Conservation (phyloP, 1,140 invertebrate genomes). For the Halesus radiatus region DNA sequence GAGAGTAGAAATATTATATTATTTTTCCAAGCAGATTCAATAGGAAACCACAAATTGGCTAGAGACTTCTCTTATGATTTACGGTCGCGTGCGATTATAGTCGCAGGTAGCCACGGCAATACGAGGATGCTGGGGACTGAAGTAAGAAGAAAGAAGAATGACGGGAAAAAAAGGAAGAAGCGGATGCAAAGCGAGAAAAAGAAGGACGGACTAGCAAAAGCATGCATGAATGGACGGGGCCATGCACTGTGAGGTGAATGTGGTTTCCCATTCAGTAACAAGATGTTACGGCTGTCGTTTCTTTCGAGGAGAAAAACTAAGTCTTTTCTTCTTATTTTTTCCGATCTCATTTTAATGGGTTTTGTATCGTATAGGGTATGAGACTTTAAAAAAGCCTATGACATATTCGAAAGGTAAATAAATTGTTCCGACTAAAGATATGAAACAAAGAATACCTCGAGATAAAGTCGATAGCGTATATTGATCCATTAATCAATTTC, state of each 20-base stretch:
- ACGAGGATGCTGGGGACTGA: no score
- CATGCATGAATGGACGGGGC: conserved; percentile 35
- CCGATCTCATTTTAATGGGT: no score
- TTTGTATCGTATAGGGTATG: no score
- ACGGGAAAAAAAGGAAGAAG: conserved; percentile 5
- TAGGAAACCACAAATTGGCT: conserved; percentile 43
- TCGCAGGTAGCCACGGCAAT: background rate
- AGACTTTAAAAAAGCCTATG: no score
- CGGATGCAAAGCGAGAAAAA: conserved; percentile 6
- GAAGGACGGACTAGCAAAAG: conserved; percentile 16
- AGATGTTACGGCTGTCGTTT: conserved; percentile 38
- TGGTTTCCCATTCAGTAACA: conserved; percentile 32
- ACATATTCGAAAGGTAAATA: no score
- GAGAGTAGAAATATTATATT: no score
- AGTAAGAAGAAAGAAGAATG: background rate
- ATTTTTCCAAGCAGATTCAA: background rate
- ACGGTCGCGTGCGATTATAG: conserved; percentile 30
- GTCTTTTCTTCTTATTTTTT: background rate
- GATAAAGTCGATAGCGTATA: no score
- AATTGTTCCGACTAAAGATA: no score
- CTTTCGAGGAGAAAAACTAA: conserved; percentile 10
- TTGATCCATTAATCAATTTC: no score
- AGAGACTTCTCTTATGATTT: conserved; percentile 31
- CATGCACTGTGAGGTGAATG: conserved; percentile 30
- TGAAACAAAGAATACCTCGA: no score